Percentiles rank a stretch among this genome's conserved stretches.
These are phyloP conservation scores for Heliothis subflexa DNA, from an alignment of 1,140 invertebrate genomes.

Conservation along the genomic window DNA sequence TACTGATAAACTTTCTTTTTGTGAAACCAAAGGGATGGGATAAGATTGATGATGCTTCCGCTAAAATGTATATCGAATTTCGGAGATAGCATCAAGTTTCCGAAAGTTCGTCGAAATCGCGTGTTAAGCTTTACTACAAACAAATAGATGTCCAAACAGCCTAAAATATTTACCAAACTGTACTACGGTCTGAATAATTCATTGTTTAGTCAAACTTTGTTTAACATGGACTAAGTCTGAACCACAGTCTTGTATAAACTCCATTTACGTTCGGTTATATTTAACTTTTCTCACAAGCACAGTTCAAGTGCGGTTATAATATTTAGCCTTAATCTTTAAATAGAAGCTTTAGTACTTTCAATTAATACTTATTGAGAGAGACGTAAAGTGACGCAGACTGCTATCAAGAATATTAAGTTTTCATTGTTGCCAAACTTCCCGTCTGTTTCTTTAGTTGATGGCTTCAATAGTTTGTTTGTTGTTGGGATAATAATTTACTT, in stretches of 20 bases:
- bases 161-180: conserved; percentile 1
- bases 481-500: background rate
- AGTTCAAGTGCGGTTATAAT: conserved; percentile 42
- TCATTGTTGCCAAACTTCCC: background rate
- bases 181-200: background rate
- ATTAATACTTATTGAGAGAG: background rate
- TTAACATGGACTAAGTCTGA: background rate
- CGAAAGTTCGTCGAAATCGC: background rate
- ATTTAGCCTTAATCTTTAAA: conserved; percentile 32
- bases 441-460: background rate
- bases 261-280: conserved; percentile 14
- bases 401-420: conserved; percentile 2
- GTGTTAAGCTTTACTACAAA: too few relatives aligned
- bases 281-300: background rate
- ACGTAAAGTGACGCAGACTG: background rate
- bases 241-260: background rate
- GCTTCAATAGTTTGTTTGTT: background rate
- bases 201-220: conserved; percentile 1
- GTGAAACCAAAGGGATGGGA: background rate
- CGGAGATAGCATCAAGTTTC: too few relatives aligned
- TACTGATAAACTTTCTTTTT: background rate
- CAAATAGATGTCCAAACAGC: background rate
- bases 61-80: background rate
- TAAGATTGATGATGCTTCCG: background rate
- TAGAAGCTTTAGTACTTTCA: conserved; percentile 9